Conservation (phyloP, 2,797 vertebrate genomes). For the Pseudomugil tenellus region DNA sequence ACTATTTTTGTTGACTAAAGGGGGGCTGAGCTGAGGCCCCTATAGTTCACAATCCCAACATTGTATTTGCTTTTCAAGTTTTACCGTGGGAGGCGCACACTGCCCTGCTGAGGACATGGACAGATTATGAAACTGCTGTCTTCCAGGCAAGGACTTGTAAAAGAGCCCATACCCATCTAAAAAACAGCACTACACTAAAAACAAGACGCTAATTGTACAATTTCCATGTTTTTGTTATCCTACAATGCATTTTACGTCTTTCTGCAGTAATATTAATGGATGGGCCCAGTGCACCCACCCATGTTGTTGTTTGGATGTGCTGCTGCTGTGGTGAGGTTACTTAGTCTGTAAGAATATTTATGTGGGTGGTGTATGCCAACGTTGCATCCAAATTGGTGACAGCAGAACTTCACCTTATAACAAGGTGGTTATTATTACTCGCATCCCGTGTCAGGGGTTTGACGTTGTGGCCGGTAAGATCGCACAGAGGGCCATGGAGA, state of each 20-base stretch:
- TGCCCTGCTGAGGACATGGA: background rate
- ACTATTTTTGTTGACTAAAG: conserved; percentile 4
- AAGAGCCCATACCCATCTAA: background rate
- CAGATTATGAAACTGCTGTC: background rate
- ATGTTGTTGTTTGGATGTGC: background rate
- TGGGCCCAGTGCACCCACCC: background rate
- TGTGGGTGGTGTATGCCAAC: background rate
- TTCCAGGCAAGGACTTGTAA: background rate
- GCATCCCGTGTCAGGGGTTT: no score
- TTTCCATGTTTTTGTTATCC: background rate
- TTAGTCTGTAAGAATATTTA: background rate
- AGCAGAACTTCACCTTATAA: background rate
- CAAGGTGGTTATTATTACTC: no score
- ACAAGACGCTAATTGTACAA: background rate
- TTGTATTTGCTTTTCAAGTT: conserved; percentile 11
- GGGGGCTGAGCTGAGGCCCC: background rate
- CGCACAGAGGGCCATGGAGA: conserved; percentile 25
- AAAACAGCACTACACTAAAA: background rate
- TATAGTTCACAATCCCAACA: background rate
- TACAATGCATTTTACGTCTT: background rate
- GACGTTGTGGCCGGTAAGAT: background rate
- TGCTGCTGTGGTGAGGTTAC: background rate
- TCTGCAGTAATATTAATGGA: background rate
- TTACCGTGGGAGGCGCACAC: background rate
- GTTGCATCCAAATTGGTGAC: background rate